Evolutionary conservation across 2,113 vertebrate genomes (phyloP).

Genomic region (Galemys pyrenaicus): DNA sequence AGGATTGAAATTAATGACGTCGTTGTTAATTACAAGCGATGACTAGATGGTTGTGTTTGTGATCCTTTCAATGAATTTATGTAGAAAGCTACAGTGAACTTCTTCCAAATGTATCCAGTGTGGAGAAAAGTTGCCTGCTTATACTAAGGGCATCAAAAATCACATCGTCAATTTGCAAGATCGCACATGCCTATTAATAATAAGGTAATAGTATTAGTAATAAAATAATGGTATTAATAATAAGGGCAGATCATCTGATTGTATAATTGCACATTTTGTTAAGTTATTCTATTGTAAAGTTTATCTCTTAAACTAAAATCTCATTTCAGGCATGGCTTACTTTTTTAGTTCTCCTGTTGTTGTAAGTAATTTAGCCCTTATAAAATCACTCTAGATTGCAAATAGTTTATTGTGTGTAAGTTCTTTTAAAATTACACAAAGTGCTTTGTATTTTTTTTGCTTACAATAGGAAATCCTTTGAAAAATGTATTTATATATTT

Average conservation of each 20-base stretch:
- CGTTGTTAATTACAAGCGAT: not conserved
- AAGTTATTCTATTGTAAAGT: not conserved
- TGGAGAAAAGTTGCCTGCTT: not conserved
- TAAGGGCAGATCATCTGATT: not conserved
- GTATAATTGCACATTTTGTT: not conserved
- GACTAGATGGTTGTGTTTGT: not conserved
- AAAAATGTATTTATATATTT: too few relatives aligned
- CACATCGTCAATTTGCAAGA: not conserved
- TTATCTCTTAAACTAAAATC: not conserved
- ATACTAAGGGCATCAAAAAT: not conserved
- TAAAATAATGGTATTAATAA: not conserved
- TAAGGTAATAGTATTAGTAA: not conserved
- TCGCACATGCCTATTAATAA: not conserved
- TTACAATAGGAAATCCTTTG: not conserved
- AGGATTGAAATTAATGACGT: not conserved
- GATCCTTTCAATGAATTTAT: not conserved
- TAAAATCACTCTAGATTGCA: not conserved
- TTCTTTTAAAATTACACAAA: constrained; percentile 32
- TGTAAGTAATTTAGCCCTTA: not conserved
- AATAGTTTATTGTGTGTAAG: not conserved
- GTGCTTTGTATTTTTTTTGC: not conserved
- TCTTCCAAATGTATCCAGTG: not conserved
- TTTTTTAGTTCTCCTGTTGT: not conserved
- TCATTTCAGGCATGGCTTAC: not conserved
- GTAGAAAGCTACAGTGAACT: not conserved